Percentiles rank a stretch among this genome's conserved stretches.
Conservation (phyloP, 2,113 vertebrate species). For the Collichthys lucidus region DNA sequence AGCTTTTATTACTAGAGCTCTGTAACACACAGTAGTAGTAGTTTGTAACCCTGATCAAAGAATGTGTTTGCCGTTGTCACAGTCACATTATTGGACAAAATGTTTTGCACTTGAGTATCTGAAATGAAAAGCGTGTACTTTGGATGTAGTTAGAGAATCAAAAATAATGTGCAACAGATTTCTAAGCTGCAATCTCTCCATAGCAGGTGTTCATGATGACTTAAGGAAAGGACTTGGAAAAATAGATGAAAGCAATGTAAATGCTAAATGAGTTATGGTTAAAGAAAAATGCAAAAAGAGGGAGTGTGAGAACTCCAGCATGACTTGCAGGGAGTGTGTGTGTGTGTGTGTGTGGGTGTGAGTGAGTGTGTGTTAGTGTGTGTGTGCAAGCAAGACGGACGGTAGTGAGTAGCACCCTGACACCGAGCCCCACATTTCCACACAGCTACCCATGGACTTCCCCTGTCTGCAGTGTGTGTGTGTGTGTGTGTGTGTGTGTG, state of each 20-base stretch:
- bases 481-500: background rate
- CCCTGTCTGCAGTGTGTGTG: conserved; percentile 15
- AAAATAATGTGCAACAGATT: background rate
- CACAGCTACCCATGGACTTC: conserved; percentile 30
- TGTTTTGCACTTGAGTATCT: background rate
- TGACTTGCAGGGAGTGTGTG: background rate
- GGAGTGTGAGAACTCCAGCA: conserved; percentile 7
- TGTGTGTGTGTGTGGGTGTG: conserved; percentile 16
- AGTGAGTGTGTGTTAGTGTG: background rate
- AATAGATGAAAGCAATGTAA: conserved; percentile 6
- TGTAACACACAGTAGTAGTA: background rate
- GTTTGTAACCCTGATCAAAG: background rate
- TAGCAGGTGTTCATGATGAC: conserved; percentile 17
- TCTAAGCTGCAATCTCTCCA: conserved; percentile 4
- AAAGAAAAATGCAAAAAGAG: conserved; percentile 4
- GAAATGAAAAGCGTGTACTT: background rate
- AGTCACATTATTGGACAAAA: background rate
- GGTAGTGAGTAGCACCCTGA: conserved; percentile 6
- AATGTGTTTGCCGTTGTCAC: background rate
- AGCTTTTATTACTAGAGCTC: background rate
- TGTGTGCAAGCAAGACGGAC: conserved; percentile 7
- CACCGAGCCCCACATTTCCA: conserved; percentile 17
- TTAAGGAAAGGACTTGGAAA: background rate
- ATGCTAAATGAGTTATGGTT: background rate
- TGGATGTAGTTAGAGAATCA: background rate